Base-by-base conservation (phyloP, 2,888 invertebrate genomes). In the Sepiola atlantica region DNA sequence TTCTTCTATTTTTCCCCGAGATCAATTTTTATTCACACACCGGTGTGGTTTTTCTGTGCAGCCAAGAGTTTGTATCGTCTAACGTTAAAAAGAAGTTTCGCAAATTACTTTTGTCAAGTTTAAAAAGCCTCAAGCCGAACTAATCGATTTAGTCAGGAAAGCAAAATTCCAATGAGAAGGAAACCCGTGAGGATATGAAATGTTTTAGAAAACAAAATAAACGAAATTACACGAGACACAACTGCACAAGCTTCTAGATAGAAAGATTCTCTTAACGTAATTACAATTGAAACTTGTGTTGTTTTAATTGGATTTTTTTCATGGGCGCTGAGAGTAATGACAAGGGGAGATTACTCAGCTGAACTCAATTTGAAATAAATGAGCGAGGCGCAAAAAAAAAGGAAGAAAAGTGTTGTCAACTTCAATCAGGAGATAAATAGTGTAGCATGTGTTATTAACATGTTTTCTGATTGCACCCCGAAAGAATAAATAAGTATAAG, bases 101-200 rank as follows among this genome's bases (percentile, higher is more conserved):
- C n/a, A 77, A 77, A 77, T 77, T 77, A 77, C 77, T 77, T 77
- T 77, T 77, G 77, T 77, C 77, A 77, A 77, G 77, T 77, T 77
- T n/a, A 77, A 77, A n/a, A 77, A 77, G 77, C 77, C 14, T n/a
- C n/a, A n/a, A 77, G 77, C 77, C n/a, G 77, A n/a, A 77, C n/a
- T 77, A 77, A 77, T 77, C n/a, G n/a, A 77, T 77, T n/a, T 77
- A 77, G 77, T 77, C 77, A 77, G 77, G n/a, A n/a, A 77, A 32
- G n/a, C n/a, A 32, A 32, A 77, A 77, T 3, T 32, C 77, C 77
- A 77, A 77, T 77, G 16, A n/a, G 77, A 4, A 77, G n/a, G 77
- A 77, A 77, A 4, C 77, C 77, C 77, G 77, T n/a, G 77, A 77
- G 77, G 77, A 77, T 77, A 77, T 77, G n/a, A 77, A 77, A n/a